These are phyloP conservation scores for Ceratitis capitata DNA, from an alignment of 1,140 invertebrate species.

Conservation along the genomic window DNA sequence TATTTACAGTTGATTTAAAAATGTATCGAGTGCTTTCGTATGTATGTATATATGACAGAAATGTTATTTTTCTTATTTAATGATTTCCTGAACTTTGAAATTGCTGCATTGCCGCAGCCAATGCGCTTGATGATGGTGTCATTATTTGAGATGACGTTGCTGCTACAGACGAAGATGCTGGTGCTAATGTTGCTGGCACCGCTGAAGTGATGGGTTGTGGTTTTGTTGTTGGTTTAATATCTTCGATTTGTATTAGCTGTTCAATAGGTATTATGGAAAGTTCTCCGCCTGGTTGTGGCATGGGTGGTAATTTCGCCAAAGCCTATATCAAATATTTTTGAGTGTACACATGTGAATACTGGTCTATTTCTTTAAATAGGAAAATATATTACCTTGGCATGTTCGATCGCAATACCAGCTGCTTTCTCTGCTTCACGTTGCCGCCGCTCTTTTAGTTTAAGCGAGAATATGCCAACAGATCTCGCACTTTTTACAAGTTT, in stretches of 20 bases:
- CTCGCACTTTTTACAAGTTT: conserved; percentile 80
- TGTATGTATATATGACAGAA: background rate
- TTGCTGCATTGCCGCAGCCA: conserved; percentile 31
- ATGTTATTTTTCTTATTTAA: background rate
- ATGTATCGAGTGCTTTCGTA: background rate
- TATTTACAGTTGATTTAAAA: background rate
- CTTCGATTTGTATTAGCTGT: conserved; percentile 74
- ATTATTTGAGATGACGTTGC: conserved; percentile 12
- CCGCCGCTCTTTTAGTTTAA: conserved; percentile 79
- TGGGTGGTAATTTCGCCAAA: conserved; percentile 56
- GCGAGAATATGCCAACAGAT: conserved; percentile 83
- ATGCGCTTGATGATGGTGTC: conserved; percentile 25
- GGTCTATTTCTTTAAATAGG: background rate
- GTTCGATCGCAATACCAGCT: conserved; percentile 65
- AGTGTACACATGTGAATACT: background rate
- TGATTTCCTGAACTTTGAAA: conserved; percentile 20
- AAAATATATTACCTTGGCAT: conserved; percentile 57
- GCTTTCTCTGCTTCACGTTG: conserved; percentile 77
- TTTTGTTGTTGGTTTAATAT: conserved; percentile 66
- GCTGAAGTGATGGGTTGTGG: conserved; percentile 48
- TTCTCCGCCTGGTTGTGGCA: conserved; percentile 74
- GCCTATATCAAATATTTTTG: conserved; percentile 44
- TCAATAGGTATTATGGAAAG: conserved; percentile 84
- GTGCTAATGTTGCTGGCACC: conserved; percentile 45
- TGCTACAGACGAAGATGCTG: conserved; percentile 35